Conservation (phyloP, 2,888 invertebrate genomes). For the Microplitis deprimator region DNA sequence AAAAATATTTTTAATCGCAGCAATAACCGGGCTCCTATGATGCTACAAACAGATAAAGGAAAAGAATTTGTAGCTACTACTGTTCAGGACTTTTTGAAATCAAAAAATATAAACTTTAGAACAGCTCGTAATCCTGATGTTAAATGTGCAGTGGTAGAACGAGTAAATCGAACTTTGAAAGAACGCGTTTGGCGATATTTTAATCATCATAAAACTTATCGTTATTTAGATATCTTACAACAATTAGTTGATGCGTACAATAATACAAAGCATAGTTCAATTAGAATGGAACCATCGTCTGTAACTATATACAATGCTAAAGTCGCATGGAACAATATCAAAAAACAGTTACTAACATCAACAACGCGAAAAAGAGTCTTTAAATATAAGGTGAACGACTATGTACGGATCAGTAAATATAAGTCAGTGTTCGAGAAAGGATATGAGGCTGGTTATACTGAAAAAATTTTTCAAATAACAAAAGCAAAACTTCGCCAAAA, state of each 20-base stretch:
- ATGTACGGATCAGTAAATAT: not conserved
- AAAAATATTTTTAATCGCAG: not conserved
- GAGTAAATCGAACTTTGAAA: not conserved
- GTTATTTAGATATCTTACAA: slow-evolving; percentile 52
- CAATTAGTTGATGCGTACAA: slow-evolving; percentile 53
- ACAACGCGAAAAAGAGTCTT: not conserved
- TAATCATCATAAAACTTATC: slow-evolving; percentile 37
- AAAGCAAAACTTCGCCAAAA: slow-evolving; percentile 5
- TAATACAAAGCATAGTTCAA: slow-evolving; percentile 46
- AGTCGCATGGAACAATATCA: not conserved
- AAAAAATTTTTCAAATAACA: too few relatives aligned
- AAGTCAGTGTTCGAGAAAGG: slow-evolving; percentile 6
- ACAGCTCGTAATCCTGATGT: not conserved
- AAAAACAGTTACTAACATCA: not conserved
- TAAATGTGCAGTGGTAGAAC: not conserved
- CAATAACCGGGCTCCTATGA: too few relatives aligned
- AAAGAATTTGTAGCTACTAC: slow-evolving; percentile 1
- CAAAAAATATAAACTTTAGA: not conserved
- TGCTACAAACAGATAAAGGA: too few relatives aligned
- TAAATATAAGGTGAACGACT: not conserved
- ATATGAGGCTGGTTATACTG: slow-evolving; percentile 41
- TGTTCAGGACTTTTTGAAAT: not conserved
- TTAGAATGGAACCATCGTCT: slow-evolving; percentile 29
- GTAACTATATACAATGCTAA: not conserved
- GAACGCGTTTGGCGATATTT: not conserved